These are phyloP conservation scores for Glaucopsyche alexis DNA, from an alignment of 2,888 invertebrate species.

Conservation along the genomic window DNA sequence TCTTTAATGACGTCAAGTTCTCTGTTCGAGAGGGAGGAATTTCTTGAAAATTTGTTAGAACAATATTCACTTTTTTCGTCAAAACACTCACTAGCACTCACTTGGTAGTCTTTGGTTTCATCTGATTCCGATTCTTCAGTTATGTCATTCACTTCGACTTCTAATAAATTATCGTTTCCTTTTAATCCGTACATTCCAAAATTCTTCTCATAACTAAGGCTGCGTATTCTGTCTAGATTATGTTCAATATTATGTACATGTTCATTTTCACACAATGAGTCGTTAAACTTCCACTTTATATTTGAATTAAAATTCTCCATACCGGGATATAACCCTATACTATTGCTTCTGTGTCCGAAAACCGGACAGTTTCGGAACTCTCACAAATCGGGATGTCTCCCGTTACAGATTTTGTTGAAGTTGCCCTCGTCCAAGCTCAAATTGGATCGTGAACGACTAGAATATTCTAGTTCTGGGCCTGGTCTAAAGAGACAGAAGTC, in stretches of 20 bases:
- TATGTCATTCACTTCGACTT: constrained; percentile 70
- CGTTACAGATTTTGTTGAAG: constrained; percentile 72
- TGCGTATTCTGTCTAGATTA: constrained; percentile 73
- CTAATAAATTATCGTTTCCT: constrained; percentile 67
- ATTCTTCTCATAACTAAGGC: constrained; percentile 69
- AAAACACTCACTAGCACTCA: constrained; percentile 58
- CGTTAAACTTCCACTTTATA: constrained; percentile 75
- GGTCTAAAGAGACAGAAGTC: constrained; percentile 73
- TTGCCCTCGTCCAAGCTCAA: constrained; percentile 74
- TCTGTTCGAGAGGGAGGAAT: constrained; percentile 72
- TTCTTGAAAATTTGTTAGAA: constrained; percentile 70
- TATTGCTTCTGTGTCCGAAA: constrained; percentile 78
- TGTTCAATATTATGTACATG: constrained; percentile 69
- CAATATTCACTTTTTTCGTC: constrained; percentile 72
- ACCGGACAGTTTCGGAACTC: constrained; percentile 76
- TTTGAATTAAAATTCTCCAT: constrained; percentile 74
- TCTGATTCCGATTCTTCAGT: constrained; percentile 60
- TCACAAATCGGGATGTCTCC: constrained; percentile 77
- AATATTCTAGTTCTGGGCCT: constrained; percentile 60
- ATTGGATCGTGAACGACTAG: constrained; percentile 72
- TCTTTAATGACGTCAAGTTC: constrained; percentile 77
- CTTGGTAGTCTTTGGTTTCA: constrained; percentile 61
- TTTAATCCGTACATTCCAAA: constrained; percentile 61
- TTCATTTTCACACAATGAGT: constrained; percentile 62
- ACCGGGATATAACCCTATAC: constrained; percentile 72